Evolutionary conservation across 2,888 invertebrate species (phyloP), one percentile per base, ranked within the genome.

Genomic region (Apotomis turbidana): DNA sequence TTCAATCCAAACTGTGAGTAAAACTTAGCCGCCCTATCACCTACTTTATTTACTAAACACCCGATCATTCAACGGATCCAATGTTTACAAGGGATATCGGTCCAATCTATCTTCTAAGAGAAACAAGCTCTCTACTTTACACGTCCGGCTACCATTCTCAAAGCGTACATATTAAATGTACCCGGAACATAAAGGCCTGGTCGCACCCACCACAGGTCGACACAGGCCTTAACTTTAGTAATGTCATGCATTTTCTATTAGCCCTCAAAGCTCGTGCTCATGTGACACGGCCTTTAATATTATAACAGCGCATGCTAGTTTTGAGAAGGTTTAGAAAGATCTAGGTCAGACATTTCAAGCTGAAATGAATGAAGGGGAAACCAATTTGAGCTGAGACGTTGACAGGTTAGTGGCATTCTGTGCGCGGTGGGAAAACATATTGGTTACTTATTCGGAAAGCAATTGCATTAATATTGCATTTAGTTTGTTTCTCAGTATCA

Each of bases 171-270:
- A 49, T 57, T 13, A 57, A 41, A 52, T 55, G 12, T 6, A 27
- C 10, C 41, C 38, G 46, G 36, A 51, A 59, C 54, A 41, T 13
- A 13, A 9, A 59, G 13, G 59, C 44, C n/a, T 6, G 5, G 38
- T 58, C 55, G 38, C 12, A n/a, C 41, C 52, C 51, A 15, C 41
- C 52, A 13, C 63, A 52, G 38, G n/a, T 41, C 41, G 13, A 41
- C 38, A 13, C 8, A 0, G 52, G 60, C 52, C 52, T 15, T 9
- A 66, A 59, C 59, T 60, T 66, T 13, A 49, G 61, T 66, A 5
- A 59, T 63, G 63, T 46, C 62, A 69, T 69, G 58, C 63, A 72
- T 72, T 69, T 69, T 72, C 38, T 72, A 70, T 73, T 13, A 70
- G 36, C 59, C 36, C 46, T 66, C 59, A 44, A 10, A 36, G 54